Base-by-base conservation (phyloP, 2,113 vertebrate species). In the Gopherus evgoodei region DNA sequence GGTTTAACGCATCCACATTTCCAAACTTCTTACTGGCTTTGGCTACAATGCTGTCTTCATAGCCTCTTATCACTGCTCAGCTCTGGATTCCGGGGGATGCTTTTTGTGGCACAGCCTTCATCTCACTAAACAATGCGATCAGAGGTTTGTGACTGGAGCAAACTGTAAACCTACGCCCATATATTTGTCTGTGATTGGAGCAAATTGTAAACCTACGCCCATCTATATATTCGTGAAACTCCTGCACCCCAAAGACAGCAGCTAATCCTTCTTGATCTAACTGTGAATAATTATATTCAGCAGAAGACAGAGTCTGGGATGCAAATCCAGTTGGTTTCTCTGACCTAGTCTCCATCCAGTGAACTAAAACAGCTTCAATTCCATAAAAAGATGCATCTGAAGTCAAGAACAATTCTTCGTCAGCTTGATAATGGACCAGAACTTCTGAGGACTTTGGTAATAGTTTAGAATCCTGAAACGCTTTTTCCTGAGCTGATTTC, bases 81-180 rank as follows among this genome's bases (percentile, higher is more conserved):
- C 56, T 69, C 59, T 86, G 84, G 47, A 49, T 65, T 42, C 84
- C 35, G 7, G 24, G 59, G 27, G 59, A 86, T 13, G 49, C 29
- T 12, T 27, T 86, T 65, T 86, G 38, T 29, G 57, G 47, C 19
- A 52, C 29, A 22, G 65, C 42, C n/a, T 84, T 92, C 38, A 92
- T 35, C 38, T 96, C 81, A 78, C 44, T 42, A 11, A 95, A 84
- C 11, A 94, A 24, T 38, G 62, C n/a, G 29, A 93, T 54, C 12
- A 91, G 31, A 31, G 76, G 92, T 53, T 95, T 95, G 27, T 94
- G 92, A 24, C 93, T 90, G 8, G 83, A 90, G 4, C 21, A 88
- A 11, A 94, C 93, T 13, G 57, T 44, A 52, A 95, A 90, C 17
- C 57, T 78, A 5, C 69, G 52, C 2, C 92, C 88, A 87, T 93